Conservation (phyloP, 2,888 invertebrate genomes). For the Diachrysia chrysitis region DNA sequence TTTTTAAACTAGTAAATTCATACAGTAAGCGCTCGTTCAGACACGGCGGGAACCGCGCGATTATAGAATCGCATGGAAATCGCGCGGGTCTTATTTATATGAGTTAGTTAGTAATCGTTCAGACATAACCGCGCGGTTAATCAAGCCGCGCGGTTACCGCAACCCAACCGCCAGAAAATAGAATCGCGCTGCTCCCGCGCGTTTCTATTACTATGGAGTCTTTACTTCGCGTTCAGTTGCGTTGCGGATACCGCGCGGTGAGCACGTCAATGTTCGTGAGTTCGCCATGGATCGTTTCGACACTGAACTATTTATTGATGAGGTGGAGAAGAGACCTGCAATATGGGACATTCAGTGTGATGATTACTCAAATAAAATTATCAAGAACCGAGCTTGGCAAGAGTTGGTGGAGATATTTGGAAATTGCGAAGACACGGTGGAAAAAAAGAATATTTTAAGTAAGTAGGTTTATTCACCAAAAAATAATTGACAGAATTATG, state of each 20-base stretch:
- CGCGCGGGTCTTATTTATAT: too few species aligned
- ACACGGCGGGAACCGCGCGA: too few species aligned
- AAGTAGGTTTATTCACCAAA: too few species aligned
- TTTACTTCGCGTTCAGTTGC: constrained; percentile 55
- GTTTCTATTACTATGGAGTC: constrained; percentile 51
- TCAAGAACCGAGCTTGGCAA: constrained; percentile 53
- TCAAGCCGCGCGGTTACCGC: constrained; percentile 48
- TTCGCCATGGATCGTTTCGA: constrained; percentile 52
- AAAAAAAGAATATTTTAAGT: too few species aligned
- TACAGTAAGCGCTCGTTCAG: too few species aligned
- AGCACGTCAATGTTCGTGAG: constrained; percentile 41
- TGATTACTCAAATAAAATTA: too few species aligned
- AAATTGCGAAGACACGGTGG: too few species aligned
- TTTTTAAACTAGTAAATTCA: too few species aligned
- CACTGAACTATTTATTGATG: constrained; percentile 55
- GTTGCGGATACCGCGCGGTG: constrained; percentile 52
- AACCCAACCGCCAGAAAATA: constrained; percentile 52
- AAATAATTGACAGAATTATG: too few species aligned
- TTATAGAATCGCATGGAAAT: too few species aligned
- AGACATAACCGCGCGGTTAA: too few species aligned
- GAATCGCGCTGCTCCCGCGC: constrained; percentile 49
- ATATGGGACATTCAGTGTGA: constrained; percentile 53
- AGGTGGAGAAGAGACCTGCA: constrained; percentile 53
- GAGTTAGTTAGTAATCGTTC: too few species aligned
- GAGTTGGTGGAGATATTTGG: constrained; percentile 51